These are phyloP conservation scores for Ophraella communa DNA, from an alignment of 2,888 invertebrate genomes.

Conservation along the genomic window DNA sequence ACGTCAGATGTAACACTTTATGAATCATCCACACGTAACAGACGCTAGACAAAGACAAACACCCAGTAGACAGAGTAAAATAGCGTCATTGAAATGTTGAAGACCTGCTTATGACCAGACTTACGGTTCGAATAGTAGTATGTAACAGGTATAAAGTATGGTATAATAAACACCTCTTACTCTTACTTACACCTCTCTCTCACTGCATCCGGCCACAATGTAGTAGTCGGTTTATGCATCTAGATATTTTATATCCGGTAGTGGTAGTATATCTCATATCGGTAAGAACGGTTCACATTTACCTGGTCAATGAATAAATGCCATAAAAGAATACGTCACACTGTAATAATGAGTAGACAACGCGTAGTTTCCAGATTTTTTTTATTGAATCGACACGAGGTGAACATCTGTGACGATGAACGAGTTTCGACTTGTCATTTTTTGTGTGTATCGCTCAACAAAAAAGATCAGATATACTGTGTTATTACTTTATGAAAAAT, in stretches of 20 bases:
- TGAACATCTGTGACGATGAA: not conserved
- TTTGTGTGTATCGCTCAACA: too few relatives aligned
- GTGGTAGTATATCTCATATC: constrained; percentile 5
- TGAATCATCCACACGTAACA: constrained; percentile 39
- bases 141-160: constrained; percentile 22
- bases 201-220: constrained; percentile 21
- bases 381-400: not conserved
- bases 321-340: constrained; percentile 5
- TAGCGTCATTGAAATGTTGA: constrained; percentile 40
- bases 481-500: too few relatives aligned
- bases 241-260: constrained; percentile 24
- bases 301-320: constrained; percentile 9
- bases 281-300: constrained; percentile 11
- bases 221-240: constrained; percentile 19
- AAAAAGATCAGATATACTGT: too few relatives aligned
- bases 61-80: constrained; percentile 35
- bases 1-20: constrained; percentile 33
- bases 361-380: not conserved
- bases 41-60: constrained; percentile 19
- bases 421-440: not conserved
- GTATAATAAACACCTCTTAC: constrained; percentile 28
- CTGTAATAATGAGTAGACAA: not conserved
- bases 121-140: constrained; percentile 12
- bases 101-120: constrained; percentile 24
- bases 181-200: constrained; percentile 29